Evolutionary conservation across 2,113 vertebrate species (phyloP).

Genomic region (Machaerirhynchus nigripectus): DNA sequence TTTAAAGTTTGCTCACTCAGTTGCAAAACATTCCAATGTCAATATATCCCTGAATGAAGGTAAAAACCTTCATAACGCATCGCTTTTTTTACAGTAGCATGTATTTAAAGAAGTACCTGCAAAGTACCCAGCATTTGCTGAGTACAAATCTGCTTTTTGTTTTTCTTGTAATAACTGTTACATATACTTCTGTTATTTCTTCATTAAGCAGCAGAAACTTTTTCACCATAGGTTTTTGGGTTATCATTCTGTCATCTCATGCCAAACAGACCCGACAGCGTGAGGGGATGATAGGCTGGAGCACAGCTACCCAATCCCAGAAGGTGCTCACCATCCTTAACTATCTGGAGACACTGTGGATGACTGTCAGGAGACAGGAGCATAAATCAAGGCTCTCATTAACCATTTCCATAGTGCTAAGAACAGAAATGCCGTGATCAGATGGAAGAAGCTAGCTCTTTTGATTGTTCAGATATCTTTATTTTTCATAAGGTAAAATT

Average conservation of each 20-base stretch:
- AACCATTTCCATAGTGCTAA: background rate
- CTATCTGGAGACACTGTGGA: rapidly evolving
- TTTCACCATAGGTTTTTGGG: background rate
- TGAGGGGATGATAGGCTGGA: background rate
- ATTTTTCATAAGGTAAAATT: background rate
- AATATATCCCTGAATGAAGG: background rate
- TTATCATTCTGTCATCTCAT: background rate
- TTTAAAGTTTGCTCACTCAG: background rate
- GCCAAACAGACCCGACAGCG: background rate
- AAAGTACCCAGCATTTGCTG: background rate
- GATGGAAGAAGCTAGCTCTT: background rate
- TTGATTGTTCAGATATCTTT: background rate
- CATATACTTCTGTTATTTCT: background rate
- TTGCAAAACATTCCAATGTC: background rate
- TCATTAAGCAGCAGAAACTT: background rate
- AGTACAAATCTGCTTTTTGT: background rate
- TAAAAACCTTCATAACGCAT: background rate
- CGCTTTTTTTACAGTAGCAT: background rate
- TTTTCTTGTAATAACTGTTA: background rate
- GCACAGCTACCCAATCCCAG: background rate
- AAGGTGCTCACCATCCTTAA: background rate
- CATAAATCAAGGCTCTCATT: background rate
- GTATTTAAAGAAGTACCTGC: background rate
- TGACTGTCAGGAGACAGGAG: background rate
- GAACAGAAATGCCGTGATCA: background rate